Conservation (phyloP, 2,797 vertebrate genomes). For the Pelobates cultripes region DNA sequence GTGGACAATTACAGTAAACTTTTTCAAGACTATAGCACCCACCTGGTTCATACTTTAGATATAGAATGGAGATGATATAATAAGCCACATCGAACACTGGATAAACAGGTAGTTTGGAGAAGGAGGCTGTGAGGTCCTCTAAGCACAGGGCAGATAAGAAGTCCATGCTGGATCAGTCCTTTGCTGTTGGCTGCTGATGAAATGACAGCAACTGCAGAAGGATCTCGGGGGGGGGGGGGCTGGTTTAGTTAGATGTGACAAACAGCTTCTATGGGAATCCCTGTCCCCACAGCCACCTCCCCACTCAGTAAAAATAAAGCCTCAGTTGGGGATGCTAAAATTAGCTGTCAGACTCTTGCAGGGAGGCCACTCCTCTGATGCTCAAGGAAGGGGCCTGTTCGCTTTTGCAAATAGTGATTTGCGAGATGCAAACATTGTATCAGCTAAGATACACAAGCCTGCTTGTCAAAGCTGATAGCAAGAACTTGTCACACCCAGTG, state of each 20-base stretch:
- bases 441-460: background rate
- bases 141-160: slow-evolving; percentile 79
- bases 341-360: slow-evolving; percentile 30
- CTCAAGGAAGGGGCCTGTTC: slow-evolving; percentile 2
- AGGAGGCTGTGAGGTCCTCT: slow-evolving; percentile 84
- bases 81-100: slow-evolving; percentile 94
- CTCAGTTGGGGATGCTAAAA: slow-evolving; percentile 22
- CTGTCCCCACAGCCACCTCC: slow-evolving; percentile 33
- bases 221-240: background rate
- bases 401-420: background rate
- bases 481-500: background rate
- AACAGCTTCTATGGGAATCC: slow-evolving; percentile 24
- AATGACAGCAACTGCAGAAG: slow-evolving; percentile 15
- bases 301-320: slow-evolving; percentile 31
- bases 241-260: slow-evolving; percentile 12
- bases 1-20: background rate
- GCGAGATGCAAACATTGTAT: slow-evolving; percentile 9
- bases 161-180: slow-evolving; percentile 41
- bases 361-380: slow-evolving; percentile 36
- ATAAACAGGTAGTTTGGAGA: slow-evolving; percentile 92
- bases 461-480: background rate
- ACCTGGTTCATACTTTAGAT: slow-evolving; percentile 98
- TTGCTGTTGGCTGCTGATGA: slow-evolving; percentile 59
- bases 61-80: slow-evolving; percentile 95
- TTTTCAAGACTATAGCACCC: slow-evolving; percentile 58